Conservation (phyloP, 2,797 vertebrate species). For the Channallabes apus region DNA sequence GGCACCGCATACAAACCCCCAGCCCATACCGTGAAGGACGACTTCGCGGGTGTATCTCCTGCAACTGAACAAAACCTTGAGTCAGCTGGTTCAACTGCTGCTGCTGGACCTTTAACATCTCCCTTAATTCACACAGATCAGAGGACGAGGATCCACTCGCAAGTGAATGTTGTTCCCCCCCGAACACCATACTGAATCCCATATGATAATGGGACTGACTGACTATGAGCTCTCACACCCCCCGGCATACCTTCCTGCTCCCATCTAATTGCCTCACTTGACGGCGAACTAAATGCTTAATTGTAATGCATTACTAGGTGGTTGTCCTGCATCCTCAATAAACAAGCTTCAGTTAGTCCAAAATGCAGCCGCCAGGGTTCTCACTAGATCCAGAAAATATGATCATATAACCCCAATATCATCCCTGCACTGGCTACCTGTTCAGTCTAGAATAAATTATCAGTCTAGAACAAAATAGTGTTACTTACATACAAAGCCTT, state of each 20-base stretch:
- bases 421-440: background rate
- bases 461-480: too few relatives aligned
- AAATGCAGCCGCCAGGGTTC: too few relatives aligned
- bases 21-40: too few relatives aligned
- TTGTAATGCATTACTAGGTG: too few relatives aligned
- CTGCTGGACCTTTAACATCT: background rate
- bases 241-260: background rate
- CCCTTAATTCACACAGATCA: background rate
- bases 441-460: too few relatives aligned
- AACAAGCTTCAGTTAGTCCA: too few relatives aligned
- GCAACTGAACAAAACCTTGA: background rate
- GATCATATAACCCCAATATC: too few relatives aligned
- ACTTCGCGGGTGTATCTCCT: background rate
- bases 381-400: too few relatives aligned
- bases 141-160: background rate
- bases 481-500: too few relatives aligned
- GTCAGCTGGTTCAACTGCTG: background rate
- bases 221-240: background rate
- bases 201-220: background rate
- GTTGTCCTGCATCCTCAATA: too few relatives aligned
- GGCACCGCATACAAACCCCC: background rate
- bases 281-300: background rate
- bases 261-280: background rate
- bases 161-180: background rate
- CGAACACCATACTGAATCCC: background rate